Evolutionary conservation across 2,113 vertebrate genomes (phyloP).

Genomic region (Ifrita kowaldi): DNA sequence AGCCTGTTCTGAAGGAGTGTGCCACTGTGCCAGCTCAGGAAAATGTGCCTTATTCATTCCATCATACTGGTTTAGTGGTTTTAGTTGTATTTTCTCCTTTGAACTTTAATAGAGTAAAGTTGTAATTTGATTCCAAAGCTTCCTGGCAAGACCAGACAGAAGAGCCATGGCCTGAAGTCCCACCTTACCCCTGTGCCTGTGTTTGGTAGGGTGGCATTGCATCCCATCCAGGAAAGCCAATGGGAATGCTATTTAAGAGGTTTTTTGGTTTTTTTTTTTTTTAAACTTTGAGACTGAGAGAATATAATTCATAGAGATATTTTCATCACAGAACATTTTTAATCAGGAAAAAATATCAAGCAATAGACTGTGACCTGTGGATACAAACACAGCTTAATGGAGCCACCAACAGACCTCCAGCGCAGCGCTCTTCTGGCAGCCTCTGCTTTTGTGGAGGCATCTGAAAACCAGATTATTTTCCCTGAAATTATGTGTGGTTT

Average conservation of each 20-base stretch:
- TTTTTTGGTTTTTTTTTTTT: no score
- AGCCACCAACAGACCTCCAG: background rate
- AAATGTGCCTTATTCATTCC: background rate
- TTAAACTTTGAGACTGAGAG: background rate
- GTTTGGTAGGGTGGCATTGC: background rate
- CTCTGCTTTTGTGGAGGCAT: background rate
- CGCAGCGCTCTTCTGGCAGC: background rate
- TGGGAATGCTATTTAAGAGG: background rate
- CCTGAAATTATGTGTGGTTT: background rate
- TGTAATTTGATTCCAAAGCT: background rate
- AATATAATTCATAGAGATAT: background rate
- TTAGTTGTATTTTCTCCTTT: background rate
- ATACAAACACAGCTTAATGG: background rate
- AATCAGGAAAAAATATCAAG: background rate
- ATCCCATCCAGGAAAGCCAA: background rate
- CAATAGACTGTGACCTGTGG: background rate
- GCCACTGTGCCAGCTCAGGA: background rate
- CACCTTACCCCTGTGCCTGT: no score
- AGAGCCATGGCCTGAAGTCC: background rate
- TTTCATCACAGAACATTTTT: background rate
- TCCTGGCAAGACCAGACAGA: background rate
- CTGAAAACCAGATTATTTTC: background rate
- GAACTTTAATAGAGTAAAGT: background rate
- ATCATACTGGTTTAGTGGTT: background rate
- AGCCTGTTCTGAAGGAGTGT: background rate